Evolutionary conservation across 2,113 vertebrate species (phyloP).

Genomic region (Mionectes macconnelli): DNA sequence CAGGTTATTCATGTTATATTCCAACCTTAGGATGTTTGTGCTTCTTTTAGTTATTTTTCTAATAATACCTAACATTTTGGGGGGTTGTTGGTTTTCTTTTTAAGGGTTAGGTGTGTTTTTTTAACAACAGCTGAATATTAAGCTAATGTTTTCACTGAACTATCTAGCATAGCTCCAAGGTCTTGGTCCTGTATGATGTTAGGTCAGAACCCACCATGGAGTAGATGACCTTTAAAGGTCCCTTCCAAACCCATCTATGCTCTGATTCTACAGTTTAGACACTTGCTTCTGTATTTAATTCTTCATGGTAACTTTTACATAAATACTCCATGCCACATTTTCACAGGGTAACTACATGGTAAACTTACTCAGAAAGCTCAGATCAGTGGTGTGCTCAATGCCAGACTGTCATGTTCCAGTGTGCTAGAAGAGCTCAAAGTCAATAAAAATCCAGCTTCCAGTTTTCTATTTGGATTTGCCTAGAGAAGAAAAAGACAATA

Average conservation of each 20-base stretch:
- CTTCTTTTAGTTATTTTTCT: not conserved
- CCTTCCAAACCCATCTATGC: not conserved
- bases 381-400: not conserved
- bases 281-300: not conserved
- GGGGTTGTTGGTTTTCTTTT: not conserved
- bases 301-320: not conserved
- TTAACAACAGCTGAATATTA: not conserved
- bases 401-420: not conserved
- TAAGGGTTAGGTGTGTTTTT: not conserved
- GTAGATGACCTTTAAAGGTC: not conserved
- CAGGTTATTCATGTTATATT: not conserved
- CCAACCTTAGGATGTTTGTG: not conserved
- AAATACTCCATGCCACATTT: not conserved
- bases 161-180: not conserved
- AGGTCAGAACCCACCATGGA: not conserved
- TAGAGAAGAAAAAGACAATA: not conserved
- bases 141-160: not conserved
- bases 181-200: not conserved
- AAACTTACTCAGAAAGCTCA: not conserved
- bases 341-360: not conserved
- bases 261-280: not conserved
- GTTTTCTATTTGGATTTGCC: not conserved
- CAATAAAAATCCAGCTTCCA: not conserved
- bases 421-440: not conserved
- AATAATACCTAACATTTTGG: not conserved